Base-by-base conservation (phyloP, 1,140 invertebrate species). In the Drosophila takahashii region DNA sequence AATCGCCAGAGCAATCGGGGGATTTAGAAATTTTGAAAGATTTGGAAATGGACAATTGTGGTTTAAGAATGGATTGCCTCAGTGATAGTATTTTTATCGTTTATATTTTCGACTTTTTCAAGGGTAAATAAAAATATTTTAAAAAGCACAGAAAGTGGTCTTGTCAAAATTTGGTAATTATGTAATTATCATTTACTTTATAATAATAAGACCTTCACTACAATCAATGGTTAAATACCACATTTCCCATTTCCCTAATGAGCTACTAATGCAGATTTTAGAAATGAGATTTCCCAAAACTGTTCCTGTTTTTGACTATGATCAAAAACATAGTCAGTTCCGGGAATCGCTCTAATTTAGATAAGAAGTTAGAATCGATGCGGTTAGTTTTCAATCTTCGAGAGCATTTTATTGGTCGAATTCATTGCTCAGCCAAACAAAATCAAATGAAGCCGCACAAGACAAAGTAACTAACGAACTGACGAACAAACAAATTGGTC, bases 361-460 rank as follows among this genome's bases (percentile, higher is more conserved):
- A 22, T 48, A 27, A 11, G 4, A 9, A 32, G 48, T 61, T 61
- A 52, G 59, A 61, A 37, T 56, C 37, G 45, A 72, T 72, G 69
- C 69, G 59, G 67, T 72, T 72, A 59, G 42, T 70, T 65, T 45
- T 52, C 18, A 69, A 70, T 70, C 65, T 34, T 47, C 15, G 52
- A 70, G 64, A 56, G 50, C 64, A 16, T 47, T 69, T 70, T 42
- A 54, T 36, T 32, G 50, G 41, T 53, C 65, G 41, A 34, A 64
- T 47, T 48, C 32, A 22, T 56, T 54, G 64, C 62, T 32, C 41
- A 45, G 67, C 67, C 67, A 71, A 70, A 70, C 27, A 67, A 57
- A 71, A 70, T 69, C 54, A 77, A 77, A 75, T 57, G 29, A 66
- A 83, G 80, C 76, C 26, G 75, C 73, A 61, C 77, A 80, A 80